Evolutionary conservation across 2,113 vertebrate species (phyloP).

Genomic region (Phaethon lepturus): DNA sequence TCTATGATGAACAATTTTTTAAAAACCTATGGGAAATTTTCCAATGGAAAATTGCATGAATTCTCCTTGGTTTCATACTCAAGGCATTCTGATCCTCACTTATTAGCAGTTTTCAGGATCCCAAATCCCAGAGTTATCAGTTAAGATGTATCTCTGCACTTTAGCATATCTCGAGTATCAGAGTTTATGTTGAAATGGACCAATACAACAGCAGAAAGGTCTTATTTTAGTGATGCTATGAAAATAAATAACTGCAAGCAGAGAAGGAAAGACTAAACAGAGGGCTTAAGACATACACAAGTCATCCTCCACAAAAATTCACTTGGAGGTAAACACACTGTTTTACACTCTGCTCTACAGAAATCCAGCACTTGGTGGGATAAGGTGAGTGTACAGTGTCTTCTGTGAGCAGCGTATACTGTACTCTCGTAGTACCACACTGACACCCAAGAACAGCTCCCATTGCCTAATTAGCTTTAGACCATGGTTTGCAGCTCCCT

Average conservation of each 20-base stretch:
- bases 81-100: background rate
- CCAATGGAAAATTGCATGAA: background rate
- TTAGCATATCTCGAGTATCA: background rate
- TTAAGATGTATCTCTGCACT: background rate
- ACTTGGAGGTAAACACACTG: conserved; percentile 14
- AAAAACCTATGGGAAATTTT: background rate
- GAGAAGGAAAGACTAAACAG: conserved; percentile 55
- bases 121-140: background rate
- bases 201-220: conserved; percentile 27
- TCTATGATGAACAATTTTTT: background rate
- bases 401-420: background rate
- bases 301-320: conserved; percentile 5
- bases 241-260: conserved; percentile 54
- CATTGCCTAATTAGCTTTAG: background rate
- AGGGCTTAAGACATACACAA: conserved; percentile 23
- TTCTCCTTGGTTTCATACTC: background rate
- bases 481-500: background rate
- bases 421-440: background rate
- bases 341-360: background rate
- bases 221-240: background rate
- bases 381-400: background rate
- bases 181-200: conserved; percentile 46
- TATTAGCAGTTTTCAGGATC: background rate
- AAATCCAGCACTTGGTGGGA: background rate
- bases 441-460: background rate